Percentiles rank a stretch among this genome's conserved stretches.
phyloP scores from a whole-genome alignment of 2,113 vertebrate species.

The Cochlearius cochlearius region DNA sequence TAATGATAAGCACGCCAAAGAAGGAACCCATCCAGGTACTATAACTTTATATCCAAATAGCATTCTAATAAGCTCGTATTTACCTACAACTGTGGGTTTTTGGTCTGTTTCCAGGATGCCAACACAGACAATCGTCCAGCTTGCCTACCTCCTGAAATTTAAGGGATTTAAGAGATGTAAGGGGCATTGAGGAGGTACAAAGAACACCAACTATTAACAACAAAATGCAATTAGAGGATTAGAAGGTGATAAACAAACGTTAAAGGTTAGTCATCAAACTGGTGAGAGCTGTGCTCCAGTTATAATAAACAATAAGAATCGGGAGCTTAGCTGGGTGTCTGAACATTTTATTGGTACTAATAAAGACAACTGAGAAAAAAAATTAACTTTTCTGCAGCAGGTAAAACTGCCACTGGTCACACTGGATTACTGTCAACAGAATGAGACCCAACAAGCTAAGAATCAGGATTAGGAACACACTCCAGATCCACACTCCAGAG shows the following conservation, averaged over 20 bases:
- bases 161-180: neutral
- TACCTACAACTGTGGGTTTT: neutral
- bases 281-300: neutral
- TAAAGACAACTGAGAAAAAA: neutral
- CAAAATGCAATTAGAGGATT: neutral
- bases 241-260: neutral
- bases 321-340: neutral
- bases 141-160: neutral
- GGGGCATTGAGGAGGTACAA: neutral
- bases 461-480: neutral
- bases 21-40: neutral
- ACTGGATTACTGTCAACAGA: neutral
- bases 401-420: neutral
- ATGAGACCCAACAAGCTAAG: neutral
- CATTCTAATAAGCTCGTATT: neutral
- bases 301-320: neutral
- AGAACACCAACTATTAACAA: neutral
- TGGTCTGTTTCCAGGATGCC: neutral
- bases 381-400: neutral
- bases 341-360: neutral
- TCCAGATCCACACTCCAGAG: neutral
- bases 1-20: fast-evolving
- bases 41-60: neutral
- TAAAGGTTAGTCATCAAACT: neutral
- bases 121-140: neutral